Conservation (phyloP, 2,113 vertebrate species). For the Pipa parva region DNA sequence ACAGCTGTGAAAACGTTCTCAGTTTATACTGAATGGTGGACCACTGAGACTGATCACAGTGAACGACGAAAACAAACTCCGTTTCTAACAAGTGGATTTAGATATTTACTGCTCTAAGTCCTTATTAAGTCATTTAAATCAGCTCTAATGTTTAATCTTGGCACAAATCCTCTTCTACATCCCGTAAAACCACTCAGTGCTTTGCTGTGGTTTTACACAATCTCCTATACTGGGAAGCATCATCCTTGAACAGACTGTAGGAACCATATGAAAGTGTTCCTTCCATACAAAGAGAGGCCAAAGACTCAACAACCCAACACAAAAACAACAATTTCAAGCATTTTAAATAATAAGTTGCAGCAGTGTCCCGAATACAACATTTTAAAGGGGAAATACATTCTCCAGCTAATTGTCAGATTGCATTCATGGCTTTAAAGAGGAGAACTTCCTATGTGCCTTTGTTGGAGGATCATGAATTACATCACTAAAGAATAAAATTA, state of each 20-base stretch:
- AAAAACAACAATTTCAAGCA: no score
- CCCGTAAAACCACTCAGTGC: constrained; percentile 17
- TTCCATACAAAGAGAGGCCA: no score
- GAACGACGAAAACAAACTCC: constrained; percentile 18
- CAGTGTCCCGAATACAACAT: no score
- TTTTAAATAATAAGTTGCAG: no score
- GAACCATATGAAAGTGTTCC: not conserved
- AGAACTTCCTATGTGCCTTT: no score
- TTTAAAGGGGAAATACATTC: no score
- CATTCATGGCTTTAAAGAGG: no score
- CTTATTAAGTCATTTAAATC: constrained; percentile 40
- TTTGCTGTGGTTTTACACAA: constrained; percentile 14
- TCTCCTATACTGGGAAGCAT: constrained; percentile 16
- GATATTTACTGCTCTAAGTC: constrained; percentile 32
- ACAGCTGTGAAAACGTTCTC: not conserved
- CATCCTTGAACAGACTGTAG: constrained; percentile 5
- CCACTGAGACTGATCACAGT: not conserved
- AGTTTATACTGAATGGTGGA: not conserved
- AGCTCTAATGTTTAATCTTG: constrained; percentile 36
- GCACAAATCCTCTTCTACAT: constrained; percentile 5
- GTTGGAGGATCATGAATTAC: no score
- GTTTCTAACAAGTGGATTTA: constrained; percentile 38
- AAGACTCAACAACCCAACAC: no score
- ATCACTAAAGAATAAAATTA: no score
- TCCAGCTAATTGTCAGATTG: no score